Evolutionary conservation across 2,888 invertebrate species (phyloP).

Genomic region (Melanophora roralis): DNA sequence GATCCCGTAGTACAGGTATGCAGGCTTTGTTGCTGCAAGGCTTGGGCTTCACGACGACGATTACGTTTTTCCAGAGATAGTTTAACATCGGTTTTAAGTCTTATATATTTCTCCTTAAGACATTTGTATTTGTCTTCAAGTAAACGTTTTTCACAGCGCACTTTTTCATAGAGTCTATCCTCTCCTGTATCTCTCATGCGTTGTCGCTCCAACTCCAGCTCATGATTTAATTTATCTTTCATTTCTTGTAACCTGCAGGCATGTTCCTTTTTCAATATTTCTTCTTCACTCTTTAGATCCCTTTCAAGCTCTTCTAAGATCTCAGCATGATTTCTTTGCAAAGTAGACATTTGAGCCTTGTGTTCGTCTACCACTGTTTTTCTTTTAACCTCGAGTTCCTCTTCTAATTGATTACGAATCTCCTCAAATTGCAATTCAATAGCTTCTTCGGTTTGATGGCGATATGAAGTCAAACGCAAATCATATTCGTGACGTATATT

Average conservation of each 20-base stretch:
- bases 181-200: constrained; percentile 76
- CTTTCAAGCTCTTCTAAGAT: constrained; percentile 75
- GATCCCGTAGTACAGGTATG: constrained; percentile 85
- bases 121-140: constrained; percentile 88
- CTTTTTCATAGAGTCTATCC: constrained; percentile 80
- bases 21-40: constrained; percentile 69
- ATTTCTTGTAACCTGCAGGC: constrained; percentile 82
- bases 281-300: constrained; percentile 80
- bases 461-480: constrained; percentile 76
- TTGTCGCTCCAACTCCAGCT: constrained; percentile 79
- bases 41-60: constrained; percentile 81
- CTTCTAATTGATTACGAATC: constrained; percentile 71
- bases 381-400: constrained; percentile 78
- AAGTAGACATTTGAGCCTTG: constrained; percentile 74
- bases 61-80: constrained; percentile 86
- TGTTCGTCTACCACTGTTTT: constrained; percentile 79
- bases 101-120: constrained; percentile 88
- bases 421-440: constrained; percentile 77
- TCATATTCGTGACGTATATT: constrained; percentile 76
- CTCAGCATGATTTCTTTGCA: constrained; percentile 75
- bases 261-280: constrained; percentile 83
- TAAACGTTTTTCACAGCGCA: constrained; percentile 84
- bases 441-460: constrained; percentile 78
- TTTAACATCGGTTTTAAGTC: constrained; percentile 88
- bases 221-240: constrained; percentile 80